Evolutionary conservation across 1,140 invertebrate genomes (phyloP), one percentile per base, ranked within the genome.

Genomic region (Magallana angulata): DNA sequence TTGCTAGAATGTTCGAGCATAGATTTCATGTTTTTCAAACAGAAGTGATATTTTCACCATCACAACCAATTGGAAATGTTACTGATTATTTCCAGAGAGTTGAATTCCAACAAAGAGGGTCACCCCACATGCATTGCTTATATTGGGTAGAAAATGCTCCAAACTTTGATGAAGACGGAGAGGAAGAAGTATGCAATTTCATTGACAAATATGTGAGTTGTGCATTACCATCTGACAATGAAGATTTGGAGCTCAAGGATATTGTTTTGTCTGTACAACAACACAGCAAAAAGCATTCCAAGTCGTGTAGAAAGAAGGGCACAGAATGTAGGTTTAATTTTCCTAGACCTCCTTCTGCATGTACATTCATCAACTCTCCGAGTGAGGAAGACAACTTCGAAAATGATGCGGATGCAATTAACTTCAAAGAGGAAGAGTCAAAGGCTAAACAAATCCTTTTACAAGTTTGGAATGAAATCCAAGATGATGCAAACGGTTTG

Each of bases 31-130:
- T 76, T 5, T 57, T 87, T n/a, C 76, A 83, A 18, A 1, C 9
- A 16, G 82, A 87, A n/a, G 9, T 87, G 1, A 87, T 87, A 18
- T 56, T 80, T 81, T 87, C 80, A 64, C 16, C 82, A 62, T 76
- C 68, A 48, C 7, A 82, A 16, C 89, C 90, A 4, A 80, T 91
- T 48, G 90, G 91, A 12, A 86, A 89, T 85, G 85, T 92, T 7
- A 71, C 11, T 16, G 91, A 93, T 89, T 91, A 85, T 76, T 90
- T 91, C 84, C 93, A 91, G 84, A 88, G 93, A 64, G 93, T 95
- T 83, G 94, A 95, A 88, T 95, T 94, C 89, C 94, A 95, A 88
- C 93, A 95, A 86, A 92, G 94, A 48, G 94, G 94, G 14, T 93
- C 91, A 87, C 94, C 95, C 16, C 95, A 95, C 90, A 84, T 93